These are phyloP conservation scores for Mactromeris polynyma DNA, from an alignment of 2,888 invertebrate species.

Conservation along the genomic window DNA sequence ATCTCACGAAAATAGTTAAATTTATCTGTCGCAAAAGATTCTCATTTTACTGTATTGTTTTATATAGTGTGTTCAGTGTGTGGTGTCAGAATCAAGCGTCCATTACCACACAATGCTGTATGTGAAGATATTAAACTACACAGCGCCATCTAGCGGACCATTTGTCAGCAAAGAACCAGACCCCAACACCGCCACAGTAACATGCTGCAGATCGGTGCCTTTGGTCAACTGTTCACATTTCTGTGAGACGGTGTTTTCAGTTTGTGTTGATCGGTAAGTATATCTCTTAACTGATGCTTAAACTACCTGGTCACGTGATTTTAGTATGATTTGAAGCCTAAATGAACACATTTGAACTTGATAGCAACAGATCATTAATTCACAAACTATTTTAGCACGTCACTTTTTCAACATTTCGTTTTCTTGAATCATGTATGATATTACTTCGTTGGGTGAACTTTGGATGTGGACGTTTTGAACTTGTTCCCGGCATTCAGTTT, in stretches of 20 bases:
- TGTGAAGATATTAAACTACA: constrained; percentile 25
- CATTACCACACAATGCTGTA: constrained; percentile 21
- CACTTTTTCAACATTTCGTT: too few relatives aligned
- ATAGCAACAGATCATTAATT: too few relatives aligned
- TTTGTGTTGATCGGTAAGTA: constrained; percentile 20
- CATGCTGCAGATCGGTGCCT: constrained; percentile 22
- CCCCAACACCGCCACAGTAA: neutral
- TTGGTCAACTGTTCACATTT: constrained; percentile 31
- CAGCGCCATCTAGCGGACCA: constrained; percentile 5
- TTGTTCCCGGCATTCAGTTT: too few relatives aligned
- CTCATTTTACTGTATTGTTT: neutral
- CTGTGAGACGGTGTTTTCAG: constrained; percentile 33
- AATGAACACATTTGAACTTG: too few relatives aligned
- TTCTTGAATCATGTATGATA: too few relatives aligned
- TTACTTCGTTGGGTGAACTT: too few relatives aligned
- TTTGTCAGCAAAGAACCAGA: neutral
- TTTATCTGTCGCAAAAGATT: neutral
- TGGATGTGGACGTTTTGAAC: too few relatives aligned
- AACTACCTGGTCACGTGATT: too few relatives aligned
- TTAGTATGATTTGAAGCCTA: too few relatives aligned
- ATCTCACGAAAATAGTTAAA: neutral
- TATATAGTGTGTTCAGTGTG: neutral
- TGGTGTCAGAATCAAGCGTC: neutral
- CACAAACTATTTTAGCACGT: too few relatives aligned
- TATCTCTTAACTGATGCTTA: neutral